Base-by-base conservation (phyloP, 2,113 vertebrate species). In the Parus major region DNA sequence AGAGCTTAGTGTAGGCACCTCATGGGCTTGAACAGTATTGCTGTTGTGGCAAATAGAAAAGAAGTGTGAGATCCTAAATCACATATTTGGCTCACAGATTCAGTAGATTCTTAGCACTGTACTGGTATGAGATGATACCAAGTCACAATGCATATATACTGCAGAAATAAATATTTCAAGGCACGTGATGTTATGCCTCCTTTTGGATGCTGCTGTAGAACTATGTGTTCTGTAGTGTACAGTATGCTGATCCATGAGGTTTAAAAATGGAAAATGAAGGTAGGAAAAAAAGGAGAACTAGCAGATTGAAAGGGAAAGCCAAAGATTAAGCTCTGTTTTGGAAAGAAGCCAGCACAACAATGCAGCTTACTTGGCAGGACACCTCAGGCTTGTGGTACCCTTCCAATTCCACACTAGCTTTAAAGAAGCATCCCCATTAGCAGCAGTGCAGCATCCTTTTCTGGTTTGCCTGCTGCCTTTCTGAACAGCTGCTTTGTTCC, bases 171-270 rank as follows among this genome's bases (percentile, higher is more conserved):
- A 12, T 42, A 42, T 50, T 72, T 90, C 46, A 83, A 88, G 65
- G 80, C 15, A 33, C 0, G 0, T 59, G 49, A 35, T 2, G 0
- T 7, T 52, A 6, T 42, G 82, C n/a, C 10, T 76, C 46, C 49
- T 90, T 82, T 56, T 80, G 79, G 31, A 20, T 27, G 20, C 52
- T 55, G 13, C 61, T 82, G 53, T 55, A 56, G 44, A 76, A 27
- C 35, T 11, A 52, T n/a, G 61, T 71, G 12, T 75, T 89, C 46
- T 85, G 52, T 60, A 79, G 15, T 60, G 61, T 22, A 76, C 33
- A 52, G 41, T 29, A 52, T 65, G 63, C 59, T 69, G 66, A 88
- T 88, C 53, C 2, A 12, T 31, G 69, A 65, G 29, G 33, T 80
- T 72, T 83, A 65, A 77, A 86, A 90, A 86, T 39, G 53, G 90